Evolutionary conservation across 2,797 vertebrate species (phyloP).

Genomic region (Periparus ater): DNA sequence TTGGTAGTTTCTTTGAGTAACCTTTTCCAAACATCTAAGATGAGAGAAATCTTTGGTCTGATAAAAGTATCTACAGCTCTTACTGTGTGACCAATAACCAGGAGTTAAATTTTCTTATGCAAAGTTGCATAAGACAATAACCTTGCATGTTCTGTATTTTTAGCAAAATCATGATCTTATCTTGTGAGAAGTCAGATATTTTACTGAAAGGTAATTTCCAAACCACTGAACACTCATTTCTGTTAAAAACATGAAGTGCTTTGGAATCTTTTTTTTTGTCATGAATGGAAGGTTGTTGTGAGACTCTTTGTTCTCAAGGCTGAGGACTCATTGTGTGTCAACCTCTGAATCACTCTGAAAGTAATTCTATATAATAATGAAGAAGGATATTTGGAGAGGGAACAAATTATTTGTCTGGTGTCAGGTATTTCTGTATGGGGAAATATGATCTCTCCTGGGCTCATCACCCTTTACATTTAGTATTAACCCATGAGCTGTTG

Average conservation of each 20-base stretch:
- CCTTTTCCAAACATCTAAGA: background rate
- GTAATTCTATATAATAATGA: background rate
- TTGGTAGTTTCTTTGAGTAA: background rate
- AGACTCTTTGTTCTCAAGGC: background rate
- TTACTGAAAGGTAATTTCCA: background rate
- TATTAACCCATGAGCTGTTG: background rate
- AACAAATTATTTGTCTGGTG: background rate
- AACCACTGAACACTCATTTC: background rate
- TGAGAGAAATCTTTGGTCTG: background rate
- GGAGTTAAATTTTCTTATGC: background rate
- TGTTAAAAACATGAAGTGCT: background rate
- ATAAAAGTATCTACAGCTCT: background rate
- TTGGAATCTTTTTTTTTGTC: background rate
- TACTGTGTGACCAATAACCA: background rate
- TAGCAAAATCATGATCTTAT: background rate
- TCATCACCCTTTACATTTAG: background rate
- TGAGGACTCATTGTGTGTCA: background rate
- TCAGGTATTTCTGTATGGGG: background rate
- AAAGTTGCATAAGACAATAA: background rate
- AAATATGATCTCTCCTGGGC: background rate
- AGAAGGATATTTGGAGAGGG: background rate
- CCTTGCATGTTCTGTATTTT: background rate
- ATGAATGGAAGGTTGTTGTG: background rate
- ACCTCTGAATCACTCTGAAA: background rate
- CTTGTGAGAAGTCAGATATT: background rate